A percentile compares a stretch with the other conserved stretches of the same genome.
These are phyloP conservation scores for Sebastes ruberrimus DNA, from an alignment of 2,797 vertebrate species.

Conservation along the genomic window DNA sequence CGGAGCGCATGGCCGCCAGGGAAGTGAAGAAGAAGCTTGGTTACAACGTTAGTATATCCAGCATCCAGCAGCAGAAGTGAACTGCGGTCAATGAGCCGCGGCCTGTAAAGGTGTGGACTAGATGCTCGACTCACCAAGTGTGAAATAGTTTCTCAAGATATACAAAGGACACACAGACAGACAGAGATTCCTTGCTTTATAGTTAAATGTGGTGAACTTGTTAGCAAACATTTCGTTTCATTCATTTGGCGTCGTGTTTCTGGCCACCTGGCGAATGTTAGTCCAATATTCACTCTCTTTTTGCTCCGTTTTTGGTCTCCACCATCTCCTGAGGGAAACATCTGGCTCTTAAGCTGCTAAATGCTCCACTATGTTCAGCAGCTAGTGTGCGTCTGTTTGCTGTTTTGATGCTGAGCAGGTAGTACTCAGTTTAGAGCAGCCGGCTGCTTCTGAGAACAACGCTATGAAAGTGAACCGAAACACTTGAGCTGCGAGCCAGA, in stretches of 20 bases:
- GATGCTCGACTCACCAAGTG: too few relatives aligned
- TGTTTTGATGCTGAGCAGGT: background rate
- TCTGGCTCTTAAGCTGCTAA: background rate
- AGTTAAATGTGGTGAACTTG: background rate
- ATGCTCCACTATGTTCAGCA: background rate
- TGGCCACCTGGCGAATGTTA: background rate
- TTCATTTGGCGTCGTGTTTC: background rate
- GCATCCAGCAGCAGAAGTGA: too few relatives aligned
- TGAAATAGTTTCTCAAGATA: background rate
- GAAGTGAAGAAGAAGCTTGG: too few relatives aligned
- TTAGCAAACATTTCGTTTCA: background rate
- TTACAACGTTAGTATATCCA: too few relatives aligned
- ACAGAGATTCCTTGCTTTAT: background rate
- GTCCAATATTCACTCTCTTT: background rate
- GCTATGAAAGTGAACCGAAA: background rate
- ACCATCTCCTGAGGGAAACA: background rate
- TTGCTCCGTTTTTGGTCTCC: background rate
- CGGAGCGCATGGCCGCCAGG: too few relatives aligned
- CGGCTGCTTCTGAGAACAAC: background rate
- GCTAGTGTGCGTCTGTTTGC: background rate
- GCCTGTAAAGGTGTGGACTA: too few relatives aligned
- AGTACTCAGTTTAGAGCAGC: background rate
- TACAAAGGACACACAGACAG: background rate
- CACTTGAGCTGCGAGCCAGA: rapidly evolving
- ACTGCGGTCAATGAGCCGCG: too few relatives aligned